Conservation (phyloP, 2,113 vertebrate genomes). For the Cyphomyrus plagiostoma region DNA sequence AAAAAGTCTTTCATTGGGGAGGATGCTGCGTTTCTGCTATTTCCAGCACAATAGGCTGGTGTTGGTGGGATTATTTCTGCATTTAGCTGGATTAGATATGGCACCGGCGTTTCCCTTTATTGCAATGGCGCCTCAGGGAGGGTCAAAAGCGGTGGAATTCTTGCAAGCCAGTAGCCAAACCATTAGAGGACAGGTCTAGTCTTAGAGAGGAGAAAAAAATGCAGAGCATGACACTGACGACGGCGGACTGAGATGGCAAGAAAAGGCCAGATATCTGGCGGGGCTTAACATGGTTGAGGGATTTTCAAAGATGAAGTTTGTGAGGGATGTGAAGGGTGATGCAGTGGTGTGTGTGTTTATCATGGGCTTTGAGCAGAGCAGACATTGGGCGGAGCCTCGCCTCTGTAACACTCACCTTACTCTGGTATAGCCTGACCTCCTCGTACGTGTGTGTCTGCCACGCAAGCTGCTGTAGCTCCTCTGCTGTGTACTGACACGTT, state of each 20-base stretch:
- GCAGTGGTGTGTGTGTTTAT: not conserved
- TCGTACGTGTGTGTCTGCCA: constrained; percentile 98
- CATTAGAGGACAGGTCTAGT: not conserved
- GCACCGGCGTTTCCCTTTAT: not conserved
- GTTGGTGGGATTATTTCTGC: constrained; percentile 9
- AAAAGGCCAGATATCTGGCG: not conserved
- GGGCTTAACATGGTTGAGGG: not conserved
- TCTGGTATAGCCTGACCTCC: constrained; percentile 97
- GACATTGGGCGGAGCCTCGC: no score
- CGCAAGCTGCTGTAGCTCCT: constrained; percentile 92
- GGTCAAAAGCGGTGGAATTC: not conserved
- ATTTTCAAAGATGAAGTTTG: no score
- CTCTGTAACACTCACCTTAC: constrained; percentile 75
- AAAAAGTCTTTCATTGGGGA: not conserved
- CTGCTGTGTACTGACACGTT: constrained; percentile 95
- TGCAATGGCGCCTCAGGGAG: not conserved
- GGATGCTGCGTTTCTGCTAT: not conserved
- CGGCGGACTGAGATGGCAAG: not conserved
- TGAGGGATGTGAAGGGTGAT: not conserved
- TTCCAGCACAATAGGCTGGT: not conserved
- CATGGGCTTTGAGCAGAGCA: not conserved
- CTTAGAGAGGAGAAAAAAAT: not conserved
- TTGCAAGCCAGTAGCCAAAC: not conserved
- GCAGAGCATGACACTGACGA: not conserved
- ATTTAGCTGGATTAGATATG: constrained; percentile 20